Evolutionary conservation across 2,888 invertebrate genomes (phyloP), one percentile per base, ranked within the genome.

Genomic region (Ophion ellenae): DNA sequence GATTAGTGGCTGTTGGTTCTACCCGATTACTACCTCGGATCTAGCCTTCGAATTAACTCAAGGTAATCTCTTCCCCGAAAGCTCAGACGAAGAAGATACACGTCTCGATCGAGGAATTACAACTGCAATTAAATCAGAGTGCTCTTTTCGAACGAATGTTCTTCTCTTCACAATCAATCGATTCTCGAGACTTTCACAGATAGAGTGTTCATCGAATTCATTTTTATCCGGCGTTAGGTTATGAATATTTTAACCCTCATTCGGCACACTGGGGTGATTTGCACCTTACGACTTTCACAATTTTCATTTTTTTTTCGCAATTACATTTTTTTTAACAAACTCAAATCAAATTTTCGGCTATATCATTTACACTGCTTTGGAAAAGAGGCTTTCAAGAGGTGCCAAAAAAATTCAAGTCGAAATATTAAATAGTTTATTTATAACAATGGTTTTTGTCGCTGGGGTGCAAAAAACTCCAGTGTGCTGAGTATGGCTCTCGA

Each of bases 1-100:
- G 64, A 73, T 73, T 61, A 73, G 57, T 71, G 57, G 45, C 63
- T 63, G 9, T 64, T 64, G 53, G 20, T 77, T 71, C 59, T 32
- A 17, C 61, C 36, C 0, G 20, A 11, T 10, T 17, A 14, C 32
- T 61, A 47, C 1, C 11, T 14, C 53, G 17, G 53, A 53, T 53
- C 53, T 53, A 53, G 1, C 53, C 53, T 53, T 14, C 4, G 53
- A 53, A 17, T 53, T 5, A 53, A 53, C 53, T 17, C 17, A 14
- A 61, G 57, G 63, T 24, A 45, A 28, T 47, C n/a, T n/a, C 47
- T 47, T 17, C 7, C 32, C n/a, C 40, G n/a, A 53, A 57, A n/a
- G 63, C 28, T 63, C 63, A 7, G 47, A 47, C 47, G 59, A 63
- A 63, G 47, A 61, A 61, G 24, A 61, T 11, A 47, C 20, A 64